phyloP scores from a whole-genome alignment of 1,140 invertebrate genomes.

The Drosophila equinoxialis region DNA sequence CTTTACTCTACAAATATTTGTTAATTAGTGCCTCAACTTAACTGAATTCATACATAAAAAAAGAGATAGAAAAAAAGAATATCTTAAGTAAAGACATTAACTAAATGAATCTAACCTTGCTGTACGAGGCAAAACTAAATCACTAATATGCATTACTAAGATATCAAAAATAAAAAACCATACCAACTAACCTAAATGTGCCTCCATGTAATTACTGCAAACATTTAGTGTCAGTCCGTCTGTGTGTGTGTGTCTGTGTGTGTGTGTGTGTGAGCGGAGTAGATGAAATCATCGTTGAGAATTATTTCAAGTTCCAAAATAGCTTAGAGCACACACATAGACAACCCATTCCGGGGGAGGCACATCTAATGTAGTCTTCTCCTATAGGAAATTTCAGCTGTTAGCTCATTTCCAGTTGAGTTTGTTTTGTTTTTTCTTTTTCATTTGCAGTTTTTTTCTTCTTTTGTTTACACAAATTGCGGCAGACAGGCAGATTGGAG shows the following conservation, averaged over 20 bases:
- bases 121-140: slow-evolving; percentile 31
- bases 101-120: slow-evolving; percentile 72
- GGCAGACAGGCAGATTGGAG: background rate
- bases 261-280: slow-evolving; percentile 49
- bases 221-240: background rate
- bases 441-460: slow-evolving; percentile 70
- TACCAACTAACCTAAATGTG: slow-evolving; percentile 12
- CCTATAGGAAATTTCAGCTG: slow-evolving; percentile 42
- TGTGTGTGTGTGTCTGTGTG: background rate
- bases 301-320: slow-evolving; percentile 69
- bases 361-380: slow-evolving; percentile 32
- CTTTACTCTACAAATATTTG: slow-evolving; percentile 57
- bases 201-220: slow-evolving; percentile 42
- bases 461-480: slow-evolving; percentile 53
- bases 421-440: slow-evolving; percentile 72
- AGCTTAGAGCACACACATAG: slow-evolving; percentile 28
- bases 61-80: slow-evolving; percentile 4
- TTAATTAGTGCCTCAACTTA: slow-evolving; percentile 57
- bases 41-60: slow-evolving; percentile 46
- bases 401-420: slow-evolving; percentile 65
- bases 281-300: slow-evolving; percentile 77
- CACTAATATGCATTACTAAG: slow-evolving; percentile 33
- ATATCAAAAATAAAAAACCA: slow-evolving; percentile 18
- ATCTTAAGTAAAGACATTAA: slow-evolving; percentile 19
- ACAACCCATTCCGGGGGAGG: slow-evolving; percentile 11